Base-by-base conservation (phyloP, 2,113 vertebrate species). In the Dunckerocampus dactyliophorus region DNA sequence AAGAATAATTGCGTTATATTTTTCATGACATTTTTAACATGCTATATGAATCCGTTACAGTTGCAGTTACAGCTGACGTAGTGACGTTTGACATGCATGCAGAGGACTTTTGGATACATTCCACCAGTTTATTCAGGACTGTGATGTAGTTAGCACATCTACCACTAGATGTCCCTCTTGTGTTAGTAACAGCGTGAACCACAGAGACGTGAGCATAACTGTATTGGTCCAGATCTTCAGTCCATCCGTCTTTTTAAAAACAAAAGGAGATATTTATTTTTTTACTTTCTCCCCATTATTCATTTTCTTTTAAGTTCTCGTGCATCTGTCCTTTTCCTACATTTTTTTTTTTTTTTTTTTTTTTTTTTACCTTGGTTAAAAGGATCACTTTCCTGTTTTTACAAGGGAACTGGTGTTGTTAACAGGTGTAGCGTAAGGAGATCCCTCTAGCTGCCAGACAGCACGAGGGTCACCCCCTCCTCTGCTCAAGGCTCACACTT, bases 91-190 rank as follows among this genome's bases (percentile, higher is more conserved):
- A 64, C 62, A 59, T 59, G 46, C 28, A 49, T 45, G 31, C 12
- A 55, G 15, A 24, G 55, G n/a, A 28, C 14, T 48, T 47, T 63
- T 42, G 17, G 19, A 63, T 47, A 62, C 31, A 20, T 45, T 17
- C 43, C 24, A 51, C 2, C 48, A 10, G 14, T 28, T 60, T 11
- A 24, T 20, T 6, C 0, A 7, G 10, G 24, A 16, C 8, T 10
- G 13, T 15, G 21, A 19, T 42, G 48, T 1, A 69, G 56, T 69
- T 68, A 1, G 5, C 8, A 3, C 45, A 31, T 55, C 39, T 65
- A 69, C 91, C 93, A 91, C 91, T 91, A 87, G 93, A 89, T 92
- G 94, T 92, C 93, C 84, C 90, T 90, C 88, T 93, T 90, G 82
- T 14, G 90, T 86, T 72, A 86, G 82, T 6, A 59, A 31, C 59